Conservation (phyloP, 2,888 invertebrate species). For the Heliconius erato region DNA sequence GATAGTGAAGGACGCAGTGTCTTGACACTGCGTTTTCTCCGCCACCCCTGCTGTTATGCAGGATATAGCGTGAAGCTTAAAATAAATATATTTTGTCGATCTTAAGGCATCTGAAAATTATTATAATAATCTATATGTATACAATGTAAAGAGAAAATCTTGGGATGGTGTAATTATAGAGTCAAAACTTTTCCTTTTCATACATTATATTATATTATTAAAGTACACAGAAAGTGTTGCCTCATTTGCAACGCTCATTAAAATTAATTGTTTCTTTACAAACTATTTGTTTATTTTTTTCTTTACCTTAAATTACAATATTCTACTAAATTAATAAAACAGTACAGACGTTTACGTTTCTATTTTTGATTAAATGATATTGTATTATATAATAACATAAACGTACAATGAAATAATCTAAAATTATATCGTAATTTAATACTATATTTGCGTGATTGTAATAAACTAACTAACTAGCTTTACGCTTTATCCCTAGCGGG, state of each 20-base stretch:
- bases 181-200: background rate
- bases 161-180: background rate
- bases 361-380: background rate
- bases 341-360: background rate
- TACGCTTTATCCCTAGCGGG: too few relatives aligned
- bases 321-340: background rate
- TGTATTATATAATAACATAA: background rate
- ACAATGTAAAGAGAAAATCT: background rate
- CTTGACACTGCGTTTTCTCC: background rate
- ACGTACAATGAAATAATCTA: background rate
- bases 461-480: too few relatives aligned
- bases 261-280: constrained; percentile 8
- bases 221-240: background rate
- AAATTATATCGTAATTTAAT: background rate
- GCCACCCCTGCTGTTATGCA: background rate
- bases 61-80: background rate
- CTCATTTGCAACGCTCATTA: constrained; percentile 5
- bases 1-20: too few relatives aligned
- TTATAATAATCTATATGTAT: background rate
- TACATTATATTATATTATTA: background rate
- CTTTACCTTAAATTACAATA: background rate
- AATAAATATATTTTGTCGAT: background rate
- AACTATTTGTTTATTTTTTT: constrained; percentile 1
- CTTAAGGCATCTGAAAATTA: background rate
- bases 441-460: too few relatives aligned